Conservation (phyloP, 2,888 invertebrate species). For the Lasioglossum vierecki region DNA sequence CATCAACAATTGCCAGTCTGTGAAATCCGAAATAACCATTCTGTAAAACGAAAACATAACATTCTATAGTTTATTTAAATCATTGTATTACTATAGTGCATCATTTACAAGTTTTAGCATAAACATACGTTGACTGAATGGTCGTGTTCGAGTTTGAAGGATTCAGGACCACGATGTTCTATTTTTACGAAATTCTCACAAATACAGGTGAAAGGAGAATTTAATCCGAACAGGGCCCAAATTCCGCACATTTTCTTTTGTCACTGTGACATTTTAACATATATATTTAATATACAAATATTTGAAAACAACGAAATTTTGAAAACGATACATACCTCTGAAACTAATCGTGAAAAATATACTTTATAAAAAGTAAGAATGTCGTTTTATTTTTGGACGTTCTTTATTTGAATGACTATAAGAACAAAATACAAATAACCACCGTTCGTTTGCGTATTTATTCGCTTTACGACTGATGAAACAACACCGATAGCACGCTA, state of each 20-base stretch:
- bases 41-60: conserved; percentile 80
- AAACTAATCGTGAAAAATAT: not conserved
- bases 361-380: not conserved
- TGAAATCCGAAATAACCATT: conserved; percentile 89
- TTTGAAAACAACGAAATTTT: not conserved
- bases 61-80: conserved; percentile 1
- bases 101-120: not conserved
- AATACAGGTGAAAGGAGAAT: conserved; percentile 85
- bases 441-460: not conserved
- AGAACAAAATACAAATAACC: not conserved
- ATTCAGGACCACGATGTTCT: conserved; percentile 90
- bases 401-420: not conserved
- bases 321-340: not conserved
- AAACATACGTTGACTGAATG: conserved; percentile 86
- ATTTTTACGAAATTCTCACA: conserved; percentile 88
- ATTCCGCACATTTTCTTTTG: conserved; percentile 88
- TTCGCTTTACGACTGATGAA: not conserved
- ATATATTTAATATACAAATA: not conserved
- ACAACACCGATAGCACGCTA: not conserved
- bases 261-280: not conserved
- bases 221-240: conserved; percentile 90
- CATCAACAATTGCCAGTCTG: conserved; percentile 89
- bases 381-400: not conserved
- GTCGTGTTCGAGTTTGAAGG: conserved; percentile 90
- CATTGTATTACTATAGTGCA: conserved; percentile 4